These are phyloP conservation scores for Linurgus olivaceus DNA, from an alignment of 2,797 vertebrate species.

Conservation along the genomic window DNA sequence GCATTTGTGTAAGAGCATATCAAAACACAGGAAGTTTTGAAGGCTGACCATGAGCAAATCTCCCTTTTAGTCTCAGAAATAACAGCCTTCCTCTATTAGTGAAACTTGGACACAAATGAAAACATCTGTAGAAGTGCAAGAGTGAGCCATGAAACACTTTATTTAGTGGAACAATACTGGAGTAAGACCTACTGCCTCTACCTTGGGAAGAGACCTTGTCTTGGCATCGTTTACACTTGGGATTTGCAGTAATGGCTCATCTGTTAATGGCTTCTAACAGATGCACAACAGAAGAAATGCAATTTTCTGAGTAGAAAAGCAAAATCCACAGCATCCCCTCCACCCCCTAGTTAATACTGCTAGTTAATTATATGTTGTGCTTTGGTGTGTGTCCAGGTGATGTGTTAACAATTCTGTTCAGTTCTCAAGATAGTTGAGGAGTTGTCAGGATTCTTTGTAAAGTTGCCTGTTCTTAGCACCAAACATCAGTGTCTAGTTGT, in stretches of 20 bases:
- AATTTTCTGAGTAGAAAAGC: not conserved
- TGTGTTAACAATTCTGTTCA: not conserved
- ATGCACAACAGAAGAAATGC: not conserved
- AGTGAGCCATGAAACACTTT: not conserved
- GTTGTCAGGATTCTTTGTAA: not conserved
- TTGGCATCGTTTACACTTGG: not conserved
- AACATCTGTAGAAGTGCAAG: not conserved
- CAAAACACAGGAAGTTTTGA: not conserved
- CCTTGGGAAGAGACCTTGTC: not conserved
- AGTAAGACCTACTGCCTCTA: not conserved
- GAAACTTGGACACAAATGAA: not conserved
- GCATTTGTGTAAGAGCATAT: not conserved
- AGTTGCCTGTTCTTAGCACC: not conserved
- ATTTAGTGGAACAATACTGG: not conserved
- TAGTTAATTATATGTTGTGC: not conserved
- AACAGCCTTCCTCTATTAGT: no score
- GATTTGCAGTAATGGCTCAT: not conserved
- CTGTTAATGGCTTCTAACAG: not conserved
- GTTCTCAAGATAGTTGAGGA: not conserved
- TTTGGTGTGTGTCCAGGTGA: not conserved
- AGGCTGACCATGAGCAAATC: not conserved
- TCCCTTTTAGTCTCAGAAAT: not conserved
- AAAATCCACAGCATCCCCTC: fast-evolving
- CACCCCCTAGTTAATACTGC: not conserved
- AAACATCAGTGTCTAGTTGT: fast-evolving